These are phyloP conservation scores for Dendrocopos noguchii DNA, from an alignment of 2,113 vertebrate species.

Conservation along the genomic window DNA sequence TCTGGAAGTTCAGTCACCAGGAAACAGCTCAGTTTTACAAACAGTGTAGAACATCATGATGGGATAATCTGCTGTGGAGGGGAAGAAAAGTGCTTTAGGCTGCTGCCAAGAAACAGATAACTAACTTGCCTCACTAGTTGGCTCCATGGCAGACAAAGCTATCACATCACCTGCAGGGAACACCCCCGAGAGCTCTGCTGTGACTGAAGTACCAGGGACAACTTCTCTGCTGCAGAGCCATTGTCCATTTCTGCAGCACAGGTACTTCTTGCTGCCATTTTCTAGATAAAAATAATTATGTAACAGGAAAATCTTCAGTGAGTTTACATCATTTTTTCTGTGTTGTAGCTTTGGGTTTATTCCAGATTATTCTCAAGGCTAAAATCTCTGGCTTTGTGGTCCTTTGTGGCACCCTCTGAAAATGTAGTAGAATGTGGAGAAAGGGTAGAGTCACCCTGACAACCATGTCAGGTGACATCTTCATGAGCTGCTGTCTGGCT, in stretches of 20 bases:
- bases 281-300: background rate
- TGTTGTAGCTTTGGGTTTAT: background rate
- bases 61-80: background rate
- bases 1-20: background rate
- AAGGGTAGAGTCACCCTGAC: background rate
- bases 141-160: background rate
- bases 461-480: background rate
- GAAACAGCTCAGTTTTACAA: background rate
- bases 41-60: background rate
- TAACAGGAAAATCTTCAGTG: background rate
- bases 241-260: background rate
- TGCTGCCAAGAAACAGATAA: background rate
- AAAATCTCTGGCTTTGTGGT: background rate
- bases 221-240: background rate
- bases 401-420: background rate
- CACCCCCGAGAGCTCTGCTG: background rate
- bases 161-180: background rate
- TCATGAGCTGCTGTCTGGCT: background rate
- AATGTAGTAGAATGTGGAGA: no score
- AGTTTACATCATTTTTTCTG: background rate
- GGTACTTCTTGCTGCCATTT: background rate
- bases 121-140: fast-evolving
- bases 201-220: background rate
- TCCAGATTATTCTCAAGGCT: background rate
- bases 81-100: background rate